Percentiles rank a stretch among this genome's conserved stretches.
Evolutionary conservation across 2,888 invertebrate genomes (phyloP).

Genomic region (Mythimna ferrago): DNA sequence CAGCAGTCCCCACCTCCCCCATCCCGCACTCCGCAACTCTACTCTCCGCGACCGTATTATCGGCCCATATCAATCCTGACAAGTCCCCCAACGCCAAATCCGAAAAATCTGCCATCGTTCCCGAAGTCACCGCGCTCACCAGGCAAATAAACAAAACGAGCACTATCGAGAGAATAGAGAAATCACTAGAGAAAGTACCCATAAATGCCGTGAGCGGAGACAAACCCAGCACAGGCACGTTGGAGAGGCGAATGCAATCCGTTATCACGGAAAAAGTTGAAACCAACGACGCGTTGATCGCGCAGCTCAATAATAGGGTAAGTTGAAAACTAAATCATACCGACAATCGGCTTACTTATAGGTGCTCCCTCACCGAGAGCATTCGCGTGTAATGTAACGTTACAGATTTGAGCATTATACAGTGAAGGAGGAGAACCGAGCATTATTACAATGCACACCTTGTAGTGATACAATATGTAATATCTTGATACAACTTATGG

Average conservation of each 20-base stretch:
- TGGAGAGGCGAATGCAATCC: constrained; percentile 78
- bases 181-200: constrained; percentile 65
- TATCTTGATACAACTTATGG: no score
- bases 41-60: constrained; percentile 10
- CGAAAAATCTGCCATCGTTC: constrained; percentile 45
- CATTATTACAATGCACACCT: no score
- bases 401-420: no score
- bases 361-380: no score
- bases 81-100: constrained; percentile 68
- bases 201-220: constrained; percentile 60
- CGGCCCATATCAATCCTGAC: constrained; percentile 56
- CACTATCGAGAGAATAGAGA: constrained; percentile 75
- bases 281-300: constrained; percentile 80
- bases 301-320: constrained; percentile 88
- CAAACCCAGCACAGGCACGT: constrained; percentile 69
- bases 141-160: constrained; percentile 62
- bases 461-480: no score
- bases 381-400: no score
- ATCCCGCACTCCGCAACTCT: constrained; percentile 69
- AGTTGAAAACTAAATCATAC: constrained; percentile 51
- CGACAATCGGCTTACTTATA: no score
- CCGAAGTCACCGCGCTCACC: constrained; percentile 64
- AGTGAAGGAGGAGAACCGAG: no score
- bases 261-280: constrained; percentile 74
- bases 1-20: not conserved